Base-by-base conservation (phyloP, 2,797 vertebrate species). In the Buphagus erythrorhynchus region DNA sequence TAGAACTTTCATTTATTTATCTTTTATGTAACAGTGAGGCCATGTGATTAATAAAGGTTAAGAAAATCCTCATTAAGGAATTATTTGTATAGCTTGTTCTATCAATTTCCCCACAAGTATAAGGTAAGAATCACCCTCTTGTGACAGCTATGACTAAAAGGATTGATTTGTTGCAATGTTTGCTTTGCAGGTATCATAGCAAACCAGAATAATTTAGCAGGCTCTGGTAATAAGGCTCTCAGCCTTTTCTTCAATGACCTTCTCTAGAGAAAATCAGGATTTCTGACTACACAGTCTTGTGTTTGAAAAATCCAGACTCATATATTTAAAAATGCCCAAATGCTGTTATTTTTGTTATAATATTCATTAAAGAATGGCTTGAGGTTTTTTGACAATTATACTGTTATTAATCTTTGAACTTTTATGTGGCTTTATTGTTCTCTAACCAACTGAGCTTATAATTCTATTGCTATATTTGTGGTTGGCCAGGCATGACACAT, bases 361-460 rank as follows among this genome's bases (percentile, higher is more conserved):
- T 82, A 91, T 73, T 93, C 36, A 90, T 81, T 95, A 61, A 91
- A 82, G 51, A 95, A 88, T 61, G 17, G 48, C n/a, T 93, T 94
- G 79, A 86, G 61, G 9, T 94, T 96, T 96, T 80, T 63, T 96
- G 54, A 74, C 92, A 96, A 96, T 95, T 93, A 90, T 86, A 88
- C 93, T 93, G 74, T 88, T 95, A 91, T 94, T 97, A 96, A 97
- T 96, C 88, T 96, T 92, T 77, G 68, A 94, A 87, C 61, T 96
- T 80, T 67, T 85, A 59, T 90, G 69, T 73, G 90, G 48, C 31
- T 96, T 97, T 97, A 86, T 94, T 97, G 46, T 93, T 89, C 58
- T 92, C 45, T 91, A 83, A 94, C 81, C 77, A 94, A 67, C 62
- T 69, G 78, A 97, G 91, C 82, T 91, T 96, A n/a, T 95, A 95